These are phyloP conservation scores for Cremastinae sp. DNA, from an alignment of 2,888 invertebrate species.

Conservation along the genomic window DNA sequence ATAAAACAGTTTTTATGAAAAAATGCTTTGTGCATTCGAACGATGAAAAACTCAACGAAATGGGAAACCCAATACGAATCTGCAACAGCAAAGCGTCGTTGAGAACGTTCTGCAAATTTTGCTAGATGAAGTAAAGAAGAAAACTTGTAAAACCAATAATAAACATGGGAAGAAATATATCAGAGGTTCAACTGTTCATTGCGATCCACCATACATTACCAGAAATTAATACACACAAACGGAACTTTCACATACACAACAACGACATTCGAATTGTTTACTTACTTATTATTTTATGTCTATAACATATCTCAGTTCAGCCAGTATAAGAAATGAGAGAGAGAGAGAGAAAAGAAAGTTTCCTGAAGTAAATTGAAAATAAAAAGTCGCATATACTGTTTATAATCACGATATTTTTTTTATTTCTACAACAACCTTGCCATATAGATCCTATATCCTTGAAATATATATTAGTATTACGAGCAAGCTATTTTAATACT, in stretches of 20 bases:
- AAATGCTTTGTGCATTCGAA: too few relatives aligned
- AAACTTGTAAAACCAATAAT: slow-evolving; percentile 26
- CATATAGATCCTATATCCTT: slow-evolving; percentile 16
- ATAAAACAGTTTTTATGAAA: too few relatives aligned
- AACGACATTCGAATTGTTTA: slow-evolving; percentile 72
- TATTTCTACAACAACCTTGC: slow-evolving; percentile 29
- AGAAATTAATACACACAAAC: neutral
- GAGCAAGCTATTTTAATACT: too few relatives aligned
- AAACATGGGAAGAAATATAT: slow-evolving; percentile 20
- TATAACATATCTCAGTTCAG: slow-evolving; percentile 71
- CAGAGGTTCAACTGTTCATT: slow-evolving; percentile 68
- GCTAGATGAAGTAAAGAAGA: slow-evolving; percentile 27
- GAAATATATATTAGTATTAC: neutral
- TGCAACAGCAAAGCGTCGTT: slow-evolving; percentile 66
- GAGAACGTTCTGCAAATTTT: slow-evolving; percentile 60
- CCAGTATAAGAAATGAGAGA: slow-evolving; percentile 67
- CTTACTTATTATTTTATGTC: slow-evolving; percentile 73
- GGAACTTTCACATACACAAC: neutral
- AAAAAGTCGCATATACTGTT: slow-evolving; percentile 66
- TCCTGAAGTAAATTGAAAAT: slow-evolving; percentile 65
- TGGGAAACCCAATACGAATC: slow-evolving; percentile 69
- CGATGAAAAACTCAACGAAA: too few relatives aligned
- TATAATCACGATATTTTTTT: slow-evolving; percentile 57
- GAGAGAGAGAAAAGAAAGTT: slow-evolving; percentile 41
- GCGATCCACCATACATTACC: slow-evolving; percentile 55